Percentiles rank a stretch among this genome's conserved stretches.
These are phyloP conservation scores for Oncorhynchus masou DNA, from an alignment of 2,113 vertebrate genomes.

Conservation along the genomic window DNA sequence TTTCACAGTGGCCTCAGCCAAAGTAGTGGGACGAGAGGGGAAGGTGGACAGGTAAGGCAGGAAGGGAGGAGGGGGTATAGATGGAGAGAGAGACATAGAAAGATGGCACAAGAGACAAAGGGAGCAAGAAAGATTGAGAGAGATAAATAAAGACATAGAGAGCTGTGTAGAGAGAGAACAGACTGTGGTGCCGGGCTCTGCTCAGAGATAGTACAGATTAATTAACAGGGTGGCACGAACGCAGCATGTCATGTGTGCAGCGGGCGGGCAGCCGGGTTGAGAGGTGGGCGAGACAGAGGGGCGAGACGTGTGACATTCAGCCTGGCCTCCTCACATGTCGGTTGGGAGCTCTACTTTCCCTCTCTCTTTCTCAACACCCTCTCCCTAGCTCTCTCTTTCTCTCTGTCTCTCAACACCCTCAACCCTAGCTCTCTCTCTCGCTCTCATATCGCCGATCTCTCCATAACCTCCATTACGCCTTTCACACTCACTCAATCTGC, in stretches of 20 bases:
- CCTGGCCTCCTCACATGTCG: too few species aligned
- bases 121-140: not conserved
- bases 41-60: not conserved
- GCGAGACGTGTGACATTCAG: not conserved
- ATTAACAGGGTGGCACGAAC: not conserved
- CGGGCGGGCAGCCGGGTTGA: not conserved
- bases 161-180: not conserved
- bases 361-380: too few species aligned
- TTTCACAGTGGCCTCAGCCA: not conserved
- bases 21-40: not conserved
- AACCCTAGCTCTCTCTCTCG: too few species aligned
- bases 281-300: not conserved
- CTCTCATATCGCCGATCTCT: not conserved
- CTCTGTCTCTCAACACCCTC: too few species aligned
- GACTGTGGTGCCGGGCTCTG: not conserved
- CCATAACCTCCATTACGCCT: not conserved
- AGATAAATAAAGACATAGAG: not conserved
- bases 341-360: too few species aligned
- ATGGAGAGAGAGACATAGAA: not conserved
- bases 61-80: not conserved
- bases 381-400: too few species aligned
- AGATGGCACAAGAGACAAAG: not conserved
- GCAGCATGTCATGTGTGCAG: not conserved
- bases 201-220: not conserved
- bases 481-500: not conserved